Evolutionary conservation across 2,888 invertebrate genomes (phyloP), one percentile per base, ranked within the genome.

Genomic region (Scotopteryx bipunctaria): DNA sequence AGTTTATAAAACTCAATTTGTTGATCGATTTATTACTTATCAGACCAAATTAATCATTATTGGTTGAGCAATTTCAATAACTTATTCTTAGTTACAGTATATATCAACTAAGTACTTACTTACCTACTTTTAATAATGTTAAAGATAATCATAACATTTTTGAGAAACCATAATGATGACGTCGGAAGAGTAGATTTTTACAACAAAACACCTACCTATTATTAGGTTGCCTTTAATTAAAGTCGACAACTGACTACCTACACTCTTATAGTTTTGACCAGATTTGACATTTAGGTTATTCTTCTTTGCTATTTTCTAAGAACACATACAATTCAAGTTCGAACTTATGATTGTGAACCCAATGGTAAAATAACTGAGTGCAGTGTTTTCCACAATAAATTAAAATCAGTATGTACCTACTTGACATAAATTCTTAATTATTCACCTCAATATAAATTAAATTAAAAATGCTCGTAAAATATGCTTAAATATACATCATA

Each of bases 391-490:
- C 80, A 79, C 80, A 80, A 81, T 73, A 82, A 81, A 43, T 53
- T 43, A 47, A 59, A 81, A 83, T 85, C 87, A 84, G 86, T 87
- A n/a, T n/a, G n/a, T n/a, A n/a, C n/a, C n/a, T n/a, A 83, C 85
- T 76, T 72, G 73, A 78, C 71, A 81, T 78, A 81, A 81, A 77
- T 76, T 78, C 74, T 76, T 79, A 86, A 80, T 75, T 73, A 78
- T 74, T 78, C 69, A 67, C 71, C 66, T 81, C 71, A 71, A 78
- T 83, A 86, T 82, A 86, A 87, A 86, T 81, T 83, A 88, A 85
- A 86, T 78, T 81, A 79, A 81, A 81, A 86, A 85, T 88, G 85
- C 85, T 85, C 83, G 77, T 86, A 86, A 83, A 86, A 85, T 87
- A 86, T 81, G 78, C 85, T 83, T 84, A 73, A 71, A 83, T 76